Evolutionary conservation across 2,888 invertebrate species (phyloP).

Genomic region (Campopleginae sp.): DNA sequence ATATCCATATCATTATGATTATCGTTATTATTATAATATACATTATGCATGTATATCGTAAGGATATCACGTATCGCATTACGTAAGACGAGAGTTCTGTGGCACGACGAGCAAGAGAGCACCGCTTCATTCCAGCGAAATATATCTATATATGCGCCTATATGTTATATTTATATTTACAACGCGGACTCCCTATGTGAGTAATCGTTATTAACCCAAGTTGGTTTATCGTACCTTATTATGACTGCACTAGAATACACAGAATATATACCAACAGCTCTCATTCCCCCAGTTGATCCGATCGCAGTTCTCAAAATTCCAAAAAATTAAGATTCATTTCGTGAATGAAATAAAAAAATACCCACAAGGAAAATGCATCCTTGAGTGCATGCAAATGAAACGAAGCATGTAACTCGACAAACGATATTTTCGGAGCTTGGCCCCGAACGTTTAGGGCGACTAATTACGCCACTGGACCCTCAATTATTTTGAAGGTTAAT

Average conservation of each 20-base stretch:
- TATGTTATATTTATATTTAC: conserved; percentile 12
- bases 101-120: conserved; percentile 52
- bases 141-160: conserved; percentile 14
- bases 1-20: conserved; percentile 24
- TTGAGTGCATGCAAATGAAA: neutral
- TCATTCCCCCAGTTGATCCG: conserved; percentile 1
- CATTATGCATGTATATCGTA: conserved; percentile 54
- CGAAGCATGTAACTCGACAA: neutral
- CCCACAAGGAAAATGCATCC: neutral
- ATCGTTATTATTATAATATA: conserved; percentile 43
- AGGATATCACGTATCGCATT: conserved; percentile 69
- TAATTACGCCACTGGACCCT: too few relatives aligned
- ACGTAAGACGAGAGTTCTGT: conserved; percentile 68
- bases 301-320: neutral
- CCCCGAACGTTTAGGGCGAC: too few relatives aligned
- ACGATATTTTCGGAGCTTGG: neutral
- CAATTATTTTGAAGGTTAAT: too few relatives aligned
- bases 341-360: neutral
- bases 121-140: conserved; percentile 43
- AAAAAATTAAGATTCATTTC: neutral
- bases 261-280: conserved; percentile 7
- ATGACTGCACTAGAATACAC: neutral
- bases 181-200: conserved; percentile 50
- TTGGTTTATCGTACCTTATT: conserved; percentile 38
- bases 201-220: conserved; percentile 55